Evolutionary conservation across 2,113 vertebrate species (phyloP).

Genomic region (Osmerus eperlanus): DNA sequence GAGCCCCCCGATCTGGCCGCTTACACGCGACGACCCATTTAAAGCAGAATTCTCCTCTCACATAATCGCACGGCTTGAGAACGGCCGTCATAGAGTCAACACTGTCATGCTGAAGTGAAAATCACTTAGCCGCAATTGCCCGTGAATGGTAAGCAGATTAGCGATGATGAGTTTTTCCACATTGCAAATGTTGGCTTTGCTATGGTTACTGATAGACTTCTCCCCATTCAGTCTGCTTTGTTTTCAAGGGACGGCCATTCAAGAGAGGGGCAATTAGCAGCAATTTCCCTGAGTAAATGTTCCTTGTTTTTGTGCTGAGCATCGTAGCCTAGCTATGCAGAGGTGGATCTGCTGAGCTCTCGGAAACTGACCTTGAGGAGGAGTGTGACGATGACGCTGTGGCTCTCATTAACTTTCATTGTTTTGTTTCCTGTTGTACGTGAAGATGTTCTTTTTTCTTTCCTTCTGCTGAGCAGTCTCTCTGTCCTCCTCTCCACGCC

Average conservation of each 20-base stretch:
- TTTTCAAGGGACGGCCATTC: constrained; percentile 10
- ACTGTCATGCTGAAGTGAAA: constrained; percentile 56
- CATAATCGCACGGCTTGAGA: constrained; percentile 36
- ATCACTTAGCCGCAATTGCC: constrained; percentile 60
- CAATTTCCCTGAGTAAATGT: constrained; percentile 25
- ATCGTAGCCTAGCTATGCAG: not conserved
- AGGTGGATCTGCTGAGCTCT: not conserved
- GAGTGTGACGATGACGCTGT: too few species aligned
- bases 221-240: too few species aligned
- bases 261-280: constrained; percentile 32
- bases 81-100: constrained; percentile 43
- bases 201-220: constrained; percentile 43
- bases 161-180: constrained; percentile 60
- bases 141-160: constrained; percentile 65
- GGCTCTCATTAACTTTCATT: too few species aligned
- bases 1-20: too few species aligned
- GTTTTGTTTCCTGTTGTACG: too few species aligned
- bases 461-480: too few species aligned
- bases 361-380: too few species aligned
- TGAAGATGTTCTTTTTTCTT: too few species aligned
- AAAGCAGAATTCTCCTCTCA: constrained; percentile 26
- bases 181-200: constrained; percentile 57
- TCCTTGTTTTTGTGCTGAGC: constrained; percentile 22
- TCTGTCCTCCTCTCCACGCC: too few species aligned
- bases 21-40: constrained; percentile 22